A percentile compares a stretch with the other conserved stretches of the same genome.
Evolutionary conservation across 1,140 invertebrate species (phyloP).

Genomic region (Caenorhabditis elegans): DNA sequence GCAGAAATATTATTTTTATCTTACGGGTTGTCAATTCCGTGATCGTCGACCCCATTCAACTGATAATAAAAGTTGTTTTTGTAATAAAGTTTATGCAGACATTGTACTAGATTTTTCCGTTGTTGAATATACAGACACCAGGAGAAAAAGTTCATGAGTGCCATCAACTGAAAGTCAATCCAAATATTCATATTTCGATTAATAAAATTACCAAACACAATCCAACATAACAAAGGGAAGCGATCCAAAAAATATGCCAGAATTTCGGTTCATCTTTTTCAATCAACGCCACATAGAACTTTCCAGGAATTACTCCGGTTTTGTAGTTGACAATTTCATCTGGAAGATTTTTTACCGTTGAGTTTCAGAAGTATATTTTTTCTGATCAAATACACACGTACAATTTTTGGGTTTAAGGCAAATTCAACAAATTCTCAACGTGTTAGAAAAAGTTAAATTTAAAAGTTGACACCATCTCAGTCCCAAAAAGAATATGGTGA

Average conservation of each 20-base stretch:
- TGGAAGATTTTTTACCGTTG: background rate
- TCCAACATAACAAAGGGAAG: conserved; percentile 47
- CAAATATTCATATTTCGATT: background rate
- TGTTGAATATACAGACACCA: conserved; percentile 50
- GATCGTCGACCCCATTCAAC: conserved; percentile 47
- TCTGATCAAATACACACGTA: too few species aligned
- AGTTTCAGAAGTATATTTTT: too few species aligned
- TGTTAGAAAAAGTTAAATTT: too few species aligned
- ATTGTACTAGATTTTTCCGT: conserved; percentile 42
- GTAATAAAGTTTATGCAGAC: conserved; percentile 49
- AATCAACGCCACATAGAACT: conserved; percentile 45
- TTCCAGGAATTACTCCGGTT: conserved; percentile 39
- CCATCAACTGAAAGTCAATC: conserved; percentile 33
- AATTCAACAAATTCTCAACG: too few species aligned
- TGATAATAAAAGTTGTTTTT: conserved; percentile 40
- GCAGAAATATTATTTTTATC: background rate
- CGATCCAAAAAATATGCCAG: conserved; percentile 45
- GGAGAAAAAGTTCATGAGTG: conserved; percentile 44
- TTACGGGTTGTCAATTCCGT: conserved; percentile 55
- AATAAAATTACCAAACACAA: conserved; percentile 10
- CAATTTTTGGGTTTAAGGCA: too few species aligned
- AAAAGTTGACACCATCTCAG: too few species aligned
- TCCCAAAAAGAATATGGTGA: too few species aligned
- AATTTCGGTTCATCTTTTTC: conserved; percentile 36
- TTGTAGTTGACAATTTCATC: conserved; percentile 46